Percentiles rank a stretch among this genome's conserved stretches.
Conservation (phyloP, 2,888 invertebrate species). For the Hirtodrosophila cameraria region DNA sequence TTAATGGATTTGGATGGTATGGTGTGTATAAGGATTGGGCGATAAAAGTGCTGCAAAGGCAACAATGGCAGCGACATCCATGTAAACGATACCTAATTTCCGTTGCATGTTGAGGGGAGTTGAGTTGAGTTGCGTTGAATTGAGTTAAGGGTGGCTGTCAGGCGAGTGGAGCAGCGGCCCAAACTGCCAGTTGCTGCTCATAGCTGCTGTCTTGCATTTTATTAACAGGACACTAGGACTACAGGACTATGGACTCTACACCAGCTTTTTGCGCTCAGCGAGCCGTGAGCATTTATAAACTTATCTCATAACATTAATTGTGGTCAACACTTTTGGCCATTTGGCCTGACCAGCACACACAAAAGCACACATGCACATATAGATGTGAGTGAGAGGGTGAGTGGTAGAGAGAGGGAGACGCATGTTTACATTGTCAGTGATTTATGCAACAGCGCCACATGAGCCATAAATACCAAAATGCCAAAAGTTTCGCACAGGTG, state of each 20-base stretch:
- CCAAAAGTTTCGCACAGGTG: constrained; percentile 70
- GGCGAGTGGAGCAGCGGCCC: not conserved
- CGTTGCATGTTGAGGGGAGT: constrained; percentile 67
- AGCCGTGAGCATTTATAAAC: constrained; percentile 78
- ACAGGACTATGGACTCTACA: constrained; percentile 26
- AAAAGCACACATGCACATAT: constrained; percentile 32
- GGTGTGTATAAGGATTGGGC: constrained; percentile 6
- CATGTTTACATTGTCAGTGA: constrained; percentile 81
- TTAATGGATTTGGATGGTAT: constrained; percentile 54
- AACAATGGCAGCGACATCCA: constrained; percentile 56
- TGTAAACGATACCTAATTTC: constrained; percentile 80
- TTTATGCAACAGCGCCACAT: constrained; percentile 82
- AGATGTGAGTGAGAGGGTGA: too few species aligned
- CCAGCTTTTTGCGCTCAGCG: constrained; percentile 53
- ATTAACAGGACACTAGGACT: constrained; percentile 52
- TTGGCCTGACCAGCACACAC: constrained; percentile 51
- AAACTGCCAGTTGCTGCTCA: not conserved
- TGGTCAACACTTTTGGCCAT: constrained; percentile 81
- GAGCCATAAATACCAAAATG: constrained; percentile 82
- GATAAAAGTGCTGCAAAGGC: constrained; percentile 44
- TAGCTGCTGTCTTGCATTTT: constrained; percentile 68
- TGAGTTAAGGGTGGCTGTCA: constrained; percentile 6
- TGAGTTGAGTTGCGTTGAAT: constrained; percentile 13
- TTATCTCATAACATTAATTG: constrained; percentile 84
- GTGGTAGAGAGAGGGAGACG: constrained; percentile 6